Conservation (phyloP, 2,797 vertebrate genomes). For the Ceyx erithaca region DNA sequence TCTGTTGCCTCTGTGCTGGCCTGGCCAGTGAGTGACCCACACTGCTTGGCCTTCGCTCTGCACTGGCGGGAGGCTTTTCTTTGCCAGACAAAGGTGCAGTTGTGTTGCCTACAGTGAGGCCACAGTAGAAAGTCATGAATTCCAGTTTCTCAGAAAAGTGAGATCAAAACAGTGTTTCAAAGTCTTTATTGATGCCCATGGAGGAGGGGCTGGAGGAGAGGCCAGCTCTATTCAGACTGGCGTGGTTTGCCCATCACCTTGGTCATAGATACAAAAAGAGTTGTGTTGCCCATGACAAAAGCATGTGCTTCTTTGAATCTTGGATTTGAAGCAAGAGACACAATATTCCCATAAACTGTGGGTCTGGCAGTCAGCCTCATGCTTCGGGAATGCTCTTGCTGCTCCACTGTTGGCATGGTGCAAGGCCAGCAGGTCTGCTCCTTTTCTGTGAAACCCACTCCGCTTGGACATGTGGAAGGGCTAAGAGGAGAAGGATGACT, state of each 20-base stretch:
- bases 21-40: background rate
- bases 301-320: background rate
- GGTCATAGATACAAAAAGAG: background rate
- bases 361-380: background rate
- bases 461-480: background rate
- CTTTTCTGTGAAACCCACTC: background rate
- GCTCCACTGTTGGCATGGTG: background rate
- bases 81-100: background rate
- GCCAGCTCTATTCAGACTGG: background rate
- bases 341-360: background rate
- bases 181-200: background rate
- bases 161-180: background rate
- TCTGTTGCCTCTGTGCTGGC: background rate
- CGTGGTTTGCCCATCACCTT: background rate
- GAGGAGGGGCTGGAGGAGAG: background rate
- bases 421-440: fast-evolving
- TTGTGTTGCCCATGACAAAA: background rate
- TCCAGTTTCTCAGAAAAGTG: background rate
- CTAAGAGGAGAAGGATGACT: background rate
- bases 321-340: background rate
- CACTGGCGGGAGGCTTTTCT: background rate
- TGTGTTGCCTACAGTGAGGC: background rate
- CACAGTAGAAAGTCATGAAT: background rate
- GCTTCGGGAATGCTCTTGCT: background rate
- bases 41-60: background rate